These are phyloP conservation scores for Cheilosia soror DNA, from an alignment of 2,888 invertebrate genomes.

Conservation along the genomic window DNA sequence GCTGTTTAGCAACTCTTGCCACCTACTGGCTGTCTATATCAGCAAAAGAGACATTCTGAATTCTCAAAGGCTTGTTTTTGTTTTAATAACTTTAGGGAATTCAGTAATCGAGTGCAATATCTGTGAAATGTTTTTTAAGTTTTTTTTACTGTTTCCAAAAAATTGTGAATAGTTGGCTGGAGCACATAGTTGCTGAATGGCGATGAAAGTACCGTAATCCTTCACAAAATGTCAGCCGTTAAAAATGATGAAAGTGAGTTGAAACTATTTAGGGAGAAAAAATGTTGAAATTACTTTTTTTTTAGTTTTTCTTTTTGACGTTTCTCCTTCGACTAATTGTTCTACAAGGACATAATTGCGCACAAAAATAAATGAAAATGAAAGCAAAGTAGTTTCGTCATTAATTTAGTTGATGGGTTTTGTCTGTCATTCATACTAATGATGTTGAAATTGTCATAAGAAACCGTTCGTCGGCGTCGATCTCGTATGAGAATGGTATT, in stretches of 20 bases:
- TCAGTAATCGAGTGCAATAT: conserved; percentile 59
- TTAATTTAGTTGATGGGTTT: conserved; percentile 34
- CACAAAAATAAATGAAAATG: conserved; percentile 7
- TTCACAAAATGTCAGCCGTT: conserved; percentile 28
- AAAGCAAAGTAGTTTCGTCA: conserved; percentile 14
- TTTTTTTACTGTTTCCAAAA: conserved; percentile 31
- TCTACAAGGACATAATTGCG: conserved; percentile 17
- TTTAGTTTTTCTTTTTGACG: conserved; percentile 10
- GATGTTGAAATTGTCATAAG: conserved; percentile 17
- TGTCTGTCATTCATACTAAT: conserved; percentile 10
- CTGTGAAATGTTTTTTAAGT: conserved; percentile 50
- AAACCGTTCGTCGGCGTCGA: background rate
- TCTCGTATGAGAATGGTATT: background rate
- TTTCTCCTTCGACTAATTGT: conserved; percentile 26
- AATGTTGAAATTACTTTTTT: conserved; percentile 30
- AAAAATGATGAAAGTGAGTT: conserved; percentile 22
- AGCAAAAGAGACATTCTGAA: background rate
- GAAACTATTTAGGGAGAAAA: background rate
- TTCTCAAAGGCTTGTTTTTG: conserved; percentile 26
- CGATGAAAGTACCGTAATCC: conserved; percentile 2
- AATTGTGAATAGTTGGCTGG: conserved; percentile 22
- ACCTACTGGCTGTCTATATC: background rate
- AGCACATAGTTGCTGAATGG: background rate
- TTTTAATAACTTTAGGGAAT: conserved; percentile 44
- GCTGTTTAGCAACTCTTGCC: conserved; percentile 25